These are phyloP conservation scores for Rotaria sp. DNA, from an alignment of 2,888 invertebrate species.

Conservation along the genomic window DNA sequence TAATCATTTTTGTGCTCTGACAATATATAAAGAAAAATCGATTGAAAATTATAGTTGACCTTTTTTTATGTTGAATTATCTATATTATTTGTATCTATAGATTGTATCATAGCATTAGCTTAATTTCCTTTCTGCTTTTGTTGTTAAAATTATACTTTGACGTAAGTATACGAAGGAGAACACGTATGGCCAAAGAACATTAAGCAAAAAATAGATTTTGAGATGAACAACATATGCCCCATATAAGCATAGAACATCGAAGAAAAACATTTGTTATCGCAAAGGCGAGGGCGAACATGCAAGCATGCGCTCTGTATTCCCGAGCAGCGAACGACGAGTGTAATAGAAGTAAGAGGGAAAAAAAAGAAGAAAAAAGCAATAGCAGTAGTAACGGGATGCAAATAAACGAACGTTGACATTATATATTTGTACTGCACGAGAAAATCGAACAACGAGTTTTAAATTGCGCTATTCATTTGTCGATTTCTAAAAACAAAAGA, in stretches of 20 bases:
- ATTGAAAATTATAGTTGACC: too few species aligned
- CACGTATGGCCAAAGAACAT: not conserved
- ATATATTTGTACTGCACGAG: not conserved
- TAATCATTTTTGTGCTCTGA: not conserved
- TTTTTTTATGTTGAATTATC: too few species aligned
- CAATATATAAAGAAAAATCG: too few species aligned
- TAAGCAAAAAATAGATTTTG: not conserved
- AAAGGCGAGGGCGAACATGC: not conserved
- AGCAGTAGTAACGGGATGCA: not conserved
- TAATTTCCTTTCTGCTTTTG: too few species aligned
- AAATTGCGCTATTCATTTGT: not conserved
- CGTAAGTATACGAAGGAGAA: too few species aligned
- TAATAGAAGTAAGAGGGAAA: not conserved
- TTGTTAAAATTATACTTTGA: too few species aligned
- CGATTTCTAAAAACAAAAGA: not conserved
- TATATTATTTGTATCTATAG: not conserved
- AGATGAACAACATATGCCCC: not conserved
- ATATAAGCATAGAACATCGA: not conserved
- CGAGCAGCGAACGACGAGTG: not conserved
- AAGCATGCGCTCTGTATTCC: not conserved
- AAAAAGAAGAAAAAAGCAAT: not conserved
- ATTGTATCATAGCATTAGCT: too few species aligned
- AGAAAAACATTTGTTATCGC: slow-evolving; percentile 8
- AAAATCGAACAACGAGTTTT: not conserved
- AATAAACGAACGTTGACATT: not conserved